Conservation (phyloP, 2,113 vertebrate genomes). For the Calidris pugnax region DNA sequence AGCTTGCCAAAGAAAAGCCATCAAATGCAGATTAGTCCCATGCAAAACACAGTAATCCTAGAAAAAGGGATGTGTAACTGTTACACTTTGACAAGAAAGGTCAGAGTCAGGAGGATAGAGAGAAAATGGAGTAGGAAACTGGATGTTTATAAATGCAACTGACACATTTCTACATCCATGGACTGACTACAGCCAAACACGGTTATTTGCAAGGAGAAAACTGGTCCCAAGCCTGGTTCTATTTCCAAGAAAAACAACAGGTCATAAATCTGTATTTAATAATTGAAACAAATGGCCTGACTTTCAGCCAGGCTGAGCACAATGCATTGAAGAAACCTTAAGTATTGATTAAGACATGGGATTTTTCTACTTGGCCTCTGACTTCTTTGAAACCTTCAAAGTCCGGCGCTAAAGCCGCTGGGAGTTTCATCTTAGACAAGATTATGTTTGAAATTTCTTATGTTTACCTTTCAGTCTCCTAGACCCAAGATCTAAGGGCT, state of each 20-base stretch:
- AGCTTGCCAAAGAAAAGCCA: background rate
- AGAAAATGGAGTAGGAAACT: background rate
- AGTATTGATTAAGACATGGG: background rate
- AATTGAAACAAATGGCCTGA: slow-evolving; percentile 61
- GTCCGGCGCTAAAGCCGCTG: background rate
- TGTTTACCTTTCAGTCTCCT: background rate
- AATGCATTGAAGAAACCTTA: background rate
- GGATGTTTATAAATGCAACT: background rate
- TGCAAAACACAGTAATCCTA: background rate
- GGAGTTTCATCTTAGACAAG: background rate
- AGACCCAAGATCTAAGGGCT: background rate
- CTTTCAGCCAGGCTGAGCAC: slow-evolving; percentile 10
- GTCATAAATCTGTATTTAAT: slow-evolving; percentile 60
- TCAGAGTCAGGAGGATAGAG: background rate
- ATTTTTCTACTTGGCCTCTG: slow-evolving; percentile 22
- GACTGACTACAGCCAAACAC: background rate
- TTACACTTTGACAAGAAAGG: background rate
- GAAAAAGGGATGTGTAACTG: background rate
- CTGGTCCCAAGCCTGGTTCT: background rate
- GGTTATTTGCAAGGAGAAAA: slow-evolving; percentile 3
- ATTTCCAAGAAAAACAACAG: slow-evolving; percentile 53
- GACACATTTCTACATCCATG: background rate
- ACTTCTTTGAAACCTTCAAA: slow-evolving; percentile 9
- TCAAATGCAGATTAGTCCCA: background rate
- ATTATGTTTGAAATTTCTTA: background rate